Percentiles rank a stretch among this genome's conserved stretches.
Evolutionary conservation across 2,113 vertebrate genomes (phyloP).

Genomic region (Microcebus ravelobensis): DNA sequence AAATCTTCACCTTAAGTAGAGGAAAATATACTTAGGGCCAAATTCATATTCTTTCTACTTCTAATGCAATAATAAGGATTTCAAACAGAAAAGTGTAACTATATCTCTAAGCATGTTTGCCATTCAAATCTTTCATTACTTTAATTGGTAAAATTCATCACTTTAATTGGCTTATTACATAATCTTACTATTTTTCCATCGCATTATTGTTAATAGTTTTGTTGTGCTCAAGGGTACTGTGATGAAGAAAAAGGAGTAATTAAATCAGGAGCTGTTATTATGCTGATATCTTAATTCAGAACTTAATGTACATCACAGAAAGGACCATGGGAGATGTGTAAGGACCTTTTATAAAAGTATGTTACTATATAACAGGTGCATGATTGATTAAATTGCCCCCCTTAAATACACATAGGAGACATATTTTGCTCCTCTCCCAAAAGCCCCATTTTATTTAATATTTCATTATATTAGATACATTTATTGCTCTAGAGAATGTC

Average conservation of each 20-base stretch:
- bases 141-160: background rate
- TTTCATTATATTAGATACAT: background rate
- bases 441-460: background rate
- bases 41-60: background rate
- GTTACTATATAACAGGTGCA: background rate
- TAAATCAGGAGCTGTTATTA: background rate
- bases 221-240: background rate
- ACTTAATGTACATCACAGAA: background rate
- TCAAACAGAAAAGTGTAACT: background rate
- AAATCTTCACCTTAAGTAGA: background rate
- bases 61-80: background rate
- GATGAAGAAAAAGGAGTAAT: background rate
- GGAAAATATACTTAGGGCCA: background rate
- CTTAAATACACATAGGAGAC: background rate
- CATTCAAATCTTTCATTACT: background rate
- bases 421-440: background rate
- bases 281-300: background rate
- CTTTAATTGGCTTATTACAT: background rate
- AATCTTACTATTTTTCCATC: background rate
- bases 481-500: background rate
- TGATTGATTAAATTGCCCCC: background rate
- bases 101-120: fast-evolving
- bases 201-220: background rate
- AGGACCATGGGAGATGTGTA: background rate
- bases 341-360: background rate